Evolutionary conservation across 2,797 vertebrate species (phyloP).

Genomic region (Gadopsis bispinosus): DNA sequence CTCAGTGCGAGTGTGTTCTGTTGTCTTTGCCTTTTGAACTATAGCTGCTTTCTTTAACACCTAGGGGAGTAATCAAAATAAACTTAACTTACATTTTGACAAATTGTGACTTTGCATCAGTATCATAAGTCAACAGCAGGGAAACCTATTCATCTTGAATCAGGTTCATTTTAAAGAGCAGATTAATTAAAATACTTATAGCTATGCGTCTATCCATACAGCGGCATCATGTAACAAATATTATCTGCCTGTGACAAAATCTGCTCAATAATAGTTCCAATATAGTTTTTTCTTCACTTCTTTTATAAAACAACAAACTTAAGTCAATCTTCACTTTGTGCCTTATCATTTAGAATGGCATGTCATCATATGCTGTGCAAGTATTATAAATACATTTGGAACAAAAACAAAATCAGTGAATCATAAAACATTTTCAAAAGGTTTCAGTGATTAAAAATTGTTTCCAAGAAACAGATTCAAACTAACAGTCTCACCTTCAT

Average conservation of each 20-base stretch:
- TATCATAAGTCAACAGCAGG: background rate
- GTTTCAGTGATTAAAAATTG: background rate
- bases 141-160: background rate
- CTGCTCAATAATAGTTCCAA: background rate
- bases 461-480: background rate
- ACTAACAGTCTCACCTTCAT: constrained; percentile 88
- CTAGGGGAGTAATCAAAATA: constrained; percentile 56
- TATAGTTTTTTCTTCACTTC: background rate
- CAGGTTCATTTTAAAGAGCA: background rate
- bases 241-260: background rate
- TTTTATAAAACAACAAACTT: background rate
- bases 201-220: background rate
- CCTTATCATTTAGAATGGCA: background rate
- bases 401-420: constrained; percentile 3
- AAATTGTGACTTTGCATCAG: background rate
- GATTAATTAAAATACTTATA: background rate
- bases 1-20: constrained; percentile 93
- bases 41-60: constrained; percentile 95
- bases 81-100: background rate
- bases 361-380: background rate
- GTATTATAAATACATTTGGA: background rate
- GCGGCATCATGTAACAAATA: background rate
- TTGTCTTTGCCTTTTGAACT: constrained; percentile 93
- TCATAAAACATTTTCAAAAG: background rate
- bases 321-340: background rate